These are phyloP conservation scores for Tyrophagus putrescentiae DNA, from an alignment of 1,140 invertebrate species.

Conservation along the genomic window DNA sequence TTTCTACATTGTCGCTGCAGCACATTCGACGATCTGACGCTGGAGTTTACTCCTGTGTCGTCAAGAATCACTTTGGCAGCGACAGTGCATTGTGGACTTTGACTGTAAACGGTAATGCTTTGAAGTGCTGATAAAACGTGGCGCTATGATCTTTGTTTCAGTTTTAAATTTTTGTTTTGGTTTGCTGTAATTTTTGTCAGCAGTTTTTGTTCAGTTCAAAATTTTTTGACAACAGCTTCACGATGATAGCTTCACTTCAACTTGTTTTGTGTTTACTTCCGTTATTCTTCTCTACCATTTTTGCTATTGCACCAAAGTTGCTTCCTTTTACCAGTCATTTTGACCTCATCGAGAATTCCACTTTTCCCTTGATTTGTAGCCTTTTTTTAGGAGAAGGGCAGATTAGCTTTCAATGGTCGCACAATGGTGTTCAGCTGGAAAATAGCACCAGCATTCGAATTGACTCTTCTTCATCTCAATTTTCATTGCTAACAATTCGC, in stretches of 20 bases:
- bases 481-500: constrained; percentile 1
- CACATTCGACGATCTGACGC: constrained; percentile 46
- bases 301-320: constrained; percentile 12
- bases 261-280: neutral
- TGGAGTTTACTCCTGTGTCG: constrained; percentile 70
- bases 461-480: too few relatives aligned
- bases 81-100: constrained; percentile 41
- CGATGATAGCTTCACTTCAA: neutral
- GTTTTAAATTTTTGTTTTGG: neutral
- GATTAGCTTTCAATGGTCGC: neutral
- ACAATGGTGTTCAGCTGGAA: constrained; percentile 7
- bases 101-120: too few relatives aligned
- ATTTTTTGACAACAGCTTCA: neutral
- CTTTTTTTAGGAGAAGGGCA: neutral
- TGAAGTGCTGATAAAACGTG: neutral
- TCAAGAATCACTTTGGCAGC: constrained; percentile 78
- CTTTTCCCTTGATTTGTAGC: neutral
- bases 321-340: neutral
- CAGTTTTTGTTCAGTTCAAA: neutral
- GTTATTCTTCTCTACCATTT: constrained; percentile 6
- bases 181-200: neutral
- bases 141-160: neutral
- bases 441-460: too few relatives aligned
- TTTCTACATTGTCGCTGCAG: constrained; percentile 57
- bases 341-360: constrained; percentile 5